These are phyloP conservation scores for Lithobates pipiens DNA, from an alignment of 2,797 vertebrate genomes.

Conservation along the genomic window DNA sequence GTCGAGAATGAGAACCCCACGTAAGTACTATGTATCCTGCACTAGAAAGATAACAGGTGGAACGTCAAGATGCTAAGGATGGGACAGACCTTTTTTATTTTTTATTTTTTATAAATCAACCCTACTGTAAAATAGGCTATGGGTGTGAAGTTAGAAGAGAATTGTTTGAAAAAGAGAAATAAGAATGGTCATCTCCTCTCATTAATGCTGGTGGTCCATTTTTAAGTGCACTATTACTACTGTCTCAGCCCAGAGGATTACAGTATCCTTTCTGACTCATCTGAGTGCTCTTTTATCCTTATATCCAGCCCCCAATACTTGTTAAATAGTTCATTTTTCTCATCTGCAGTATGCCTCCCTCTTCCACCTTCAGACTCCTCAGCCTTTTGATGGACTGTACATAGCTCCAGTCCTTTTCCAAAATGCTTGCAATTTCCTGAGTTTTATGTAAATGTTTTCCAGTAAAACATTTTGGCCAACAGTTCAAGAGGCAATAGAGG, in stretches of 20 bases:
- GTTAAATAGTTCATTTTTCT: neutral
- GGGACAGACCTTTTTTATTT: no score
- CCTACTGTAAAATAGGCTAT: neutral
- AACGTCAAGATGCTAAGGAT: no score
- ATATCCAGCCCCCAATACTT: neutral
- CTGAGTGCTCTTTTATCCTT: neutral
- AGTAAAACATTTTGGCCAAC: slow-evolving; percentile 1
- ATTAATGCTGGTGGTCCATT: slow-evolving; percentile 27
- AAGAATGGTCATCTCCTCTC: neutral
- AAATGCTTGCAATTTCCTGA: slow-evolving; percentile 3
- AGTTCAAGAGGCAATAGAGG: neutral
- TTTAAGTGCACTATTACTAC: neutral
- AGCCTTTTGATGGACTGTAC: neutral
- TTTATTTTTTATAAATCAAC: no score
- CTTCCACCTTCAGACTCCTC: neutral
- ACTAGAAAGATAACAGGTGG: no score
- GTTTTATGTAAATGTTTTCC: neutral
- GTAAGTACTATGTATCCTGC: no score
- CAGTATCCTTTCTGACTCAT: neutral
- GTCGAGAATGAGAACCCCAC: neutral
- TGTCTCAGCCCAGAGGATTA: neutral
- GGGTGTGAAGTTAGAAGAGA: neutral
- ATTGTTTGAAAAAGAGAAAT: neutral
- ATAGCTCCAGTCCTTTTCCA: neutral
- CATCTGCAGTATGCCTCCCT: neutral